Evolutionary conservation across 2,113 vertebrate genomes (phyloP).

Genomic region (Poeciliopsis retropinna): DNA sequence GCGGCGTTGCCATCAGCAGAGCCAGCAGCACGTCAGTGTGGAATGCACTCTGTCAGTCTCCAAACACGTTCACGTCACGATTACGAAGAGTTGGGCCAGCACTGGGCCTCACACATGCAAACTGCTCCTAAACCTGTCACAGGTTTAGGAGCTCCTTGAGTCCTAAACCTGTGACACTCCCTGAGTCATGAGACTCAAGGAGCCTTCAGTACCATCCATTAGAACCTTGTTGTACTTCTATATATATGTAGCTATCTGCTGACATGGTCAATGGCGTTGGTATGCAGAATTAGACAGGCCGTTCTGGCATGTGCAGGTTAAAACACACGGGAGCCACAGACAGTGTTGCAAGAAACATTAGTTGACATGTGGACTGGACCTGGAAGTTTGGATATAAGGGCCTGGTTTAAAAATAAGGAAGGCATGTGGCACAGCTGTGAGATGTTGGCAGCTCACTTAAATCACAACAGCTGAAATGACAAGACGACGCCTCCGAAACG

Average conservation of each 20-base stretch:
- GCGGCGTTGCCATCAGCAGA: slow-evolving; percentile 66
- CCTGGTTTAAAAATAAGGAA: slow-evolving; percentile 83
- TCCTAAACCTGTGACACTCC: slow-evolving; percentile 47
- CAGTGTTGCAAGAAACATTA: slow-evolving; percentile 56
- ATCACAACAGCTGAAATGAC: slow-evolving; percentile 90
- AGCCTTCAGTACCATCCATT: neutral
- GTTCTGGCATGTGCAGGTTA: slow-evolving; percentile 9
- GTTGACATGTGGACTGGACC: slow-evolving; percentile 32
- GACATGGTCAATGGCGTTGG: slow-evolving; percentile 7
- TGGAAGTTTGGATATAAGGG: slow-evolving; percentile 63
- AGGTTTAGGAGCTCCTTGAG: too few relatives aligned
- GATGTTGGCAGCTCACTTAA: slow-evolving; percentile 81
- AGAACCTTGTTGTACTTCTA: slow-evolving; percentile 23
- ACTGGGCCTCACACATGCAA: slow-evolving; percentile 35
- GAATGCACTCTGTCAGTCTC: slow-evolving; percentile 73
- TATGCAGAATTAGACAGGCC: neutral
- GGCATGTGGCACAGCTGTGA: slow-evolving; percentile 85
- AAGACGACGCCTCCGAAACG: slow-evolving; percentile 46
- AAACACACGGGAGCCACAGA: slow-evolving; percentile 21
- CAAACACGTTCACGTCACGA: slow-evolving; percentile 55
- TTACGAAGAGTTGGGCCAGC: slow-evolving; percentile 51
- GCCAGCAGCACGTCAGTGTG: slow-evolving; percentile 65
- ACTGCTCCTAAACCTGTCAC: slow-evolving; percentile 60
- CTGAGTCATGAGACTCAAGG: neutral
- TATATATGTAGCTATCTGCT: slow-evolving; percentile 23